Percentiles rank a stretch among this genome's conserved stretches.
Evolutionary conservation across 2,113 vertebrate species (phyloP).

Genomic region (Phycodurus eques): DNA sequence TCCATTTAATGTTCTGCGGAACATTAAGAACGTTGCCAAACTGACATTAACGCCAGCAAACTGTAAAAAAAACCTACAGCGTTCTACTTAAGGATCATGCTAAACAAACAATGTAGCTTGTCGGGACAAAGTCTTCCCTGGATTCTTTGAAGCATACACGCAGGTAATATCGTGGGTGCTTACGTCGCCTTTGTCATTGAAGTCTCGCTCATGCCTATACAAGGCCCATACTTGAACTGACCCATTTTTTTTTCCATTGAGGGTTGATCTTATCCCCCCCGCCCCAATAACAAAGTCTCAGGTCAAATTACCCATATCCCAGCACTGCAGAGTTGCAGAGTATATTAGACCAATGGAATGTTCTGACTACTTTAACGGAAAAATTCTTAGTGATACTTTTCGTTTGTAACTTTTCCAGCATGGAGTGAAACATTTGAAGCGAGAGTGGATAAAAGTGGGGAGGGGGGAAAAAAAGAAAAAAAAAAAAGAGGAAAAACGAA

Average conservation of each 20-base stretch:
- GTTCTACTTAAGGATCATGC: not conserved
- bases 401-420: slow-evolving; percentile 27
- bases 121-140: slow-evolving; percentile 2
- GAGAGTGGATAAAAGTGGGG: not conserved
- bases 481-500: not conserved
- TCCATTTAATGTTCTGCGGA: not conserved
- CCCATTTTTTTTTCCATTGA: slow-evolving; percentile 46
- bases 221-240: slow-evolving; percentile 41
- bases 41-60: slow-evolving; percentile 1
- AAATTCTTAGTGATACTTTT: slow-evolving; percentile 37
- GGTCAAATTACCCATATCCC: slow-evolving; percentile 57
- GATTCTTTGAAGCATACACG: not conserved
- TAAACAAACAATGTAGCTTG: not conserved
- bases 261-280: slow-evolving; percentile 35
- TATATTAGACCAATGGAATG: slow-evolving; percentile 41
- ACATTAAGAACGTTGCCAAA: not conserved
- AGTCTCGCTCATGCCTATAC: slow-evolving; percentile 2
- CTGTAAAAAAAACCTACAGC: not conserved
- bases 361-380: slow-evolving; percentile 48
- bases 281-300: slow-evolving; percentile 41
- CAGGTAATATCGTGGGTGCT: slow-evolving; percentile 5
- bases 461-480: not conserved
- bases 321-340: slow-evolving; percentile 30
- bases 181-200: slow-evolving; percentile 20
- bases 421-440: not conserved